Evolutionary conservation across 2,888 invertebrate genomes (phyloP).

Genomic region (Phragmatobia fuliginosa): DNA sequence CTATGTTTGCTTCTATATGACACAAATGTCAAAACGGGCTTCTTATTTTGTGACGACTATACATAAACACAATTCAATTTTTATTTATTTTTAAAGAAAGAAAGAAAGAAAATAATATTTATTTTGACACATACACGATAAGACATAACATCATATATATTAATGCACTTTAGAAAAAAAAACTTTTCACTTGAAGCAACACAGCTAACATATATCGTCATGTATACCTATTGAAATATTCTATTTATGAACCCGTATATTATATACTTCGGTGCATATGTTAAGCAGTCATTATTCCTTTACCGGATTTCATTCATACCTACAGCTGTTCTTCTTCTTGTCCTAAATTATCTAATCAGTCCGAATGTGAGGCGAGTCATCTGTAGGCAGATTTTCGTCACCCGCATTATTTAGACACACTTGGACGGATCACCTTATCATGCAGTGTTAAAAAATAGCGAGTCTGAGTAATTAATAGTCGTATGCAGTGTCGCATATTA

Average conservation of each 20-base stretch:
- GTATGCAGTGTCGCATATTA: too few relatives aligned
- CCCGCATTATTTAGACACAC: neutral
- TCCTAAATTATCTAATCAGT: neutral
- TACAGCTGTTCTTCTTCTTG: neutral
- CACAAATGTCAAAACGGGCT: too few relatives aligned
- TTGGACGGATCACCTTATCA: neutral
- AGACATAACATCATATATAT: too few relatives aligned
- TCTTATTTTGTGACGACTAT: too few relatives aligned
- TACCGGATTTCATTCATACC: neutral
- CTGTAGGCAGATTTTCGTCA: neutral
- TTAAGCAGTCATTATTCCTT: neutral
- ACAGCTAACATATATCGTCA: neutral
- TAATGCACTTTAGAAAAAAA: too few relatives aligned
- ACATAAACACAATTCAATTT: too few relatives aligned
- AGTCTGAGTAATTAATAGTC: too few relatives aligned
- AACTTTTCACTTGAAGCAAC: neutral
- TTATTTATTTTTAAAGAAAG: too few relatives aligned
- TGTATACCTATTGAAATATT: neutral
- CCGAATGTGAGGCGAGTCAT: neutral
- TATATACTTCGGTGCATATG: neutral
- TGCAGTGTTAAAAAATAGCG: too few relatives aligned
- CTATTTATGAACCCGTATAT: neutral
- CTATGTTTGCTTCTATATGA: too few relatives aligned
- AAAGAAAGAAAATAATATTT: too few relatives aligned
- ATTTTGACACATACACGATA: too few relatives aligned